Evolutionary conservation across 2,797 vertebrate species (phyloP).

Genomic region (Mycteria americana): DNA sequence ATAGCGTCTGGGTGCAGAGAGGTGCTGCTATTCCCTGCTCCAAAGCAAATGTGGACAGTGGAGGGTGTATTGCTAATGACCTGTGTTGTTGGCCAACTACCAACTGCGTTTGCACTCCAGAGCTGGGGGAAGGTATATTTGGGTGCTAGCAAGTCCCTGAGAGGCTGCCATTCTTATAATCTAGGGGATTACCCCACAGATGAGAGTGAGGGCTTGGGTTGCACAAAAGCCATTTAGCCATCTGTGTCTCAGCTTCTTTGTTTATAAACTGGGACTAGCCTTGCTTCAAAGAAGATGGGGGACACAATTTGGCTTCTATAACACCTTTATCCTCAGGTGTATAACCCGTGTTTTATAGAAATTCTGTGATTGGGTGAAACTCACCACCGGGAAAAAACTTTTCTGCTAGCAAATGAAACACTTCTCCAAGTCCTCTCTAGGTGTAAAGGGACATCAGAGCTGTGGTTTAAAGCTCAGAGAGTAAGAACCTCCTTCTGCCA

Average conservation of each 20-base stretch:
- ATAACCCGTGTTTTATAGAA: background rate
- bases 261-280: background rate
- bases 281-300: background rate
- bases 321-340: background rate
- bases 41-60: background rate
- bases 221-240: background rate
- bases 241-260: background rate
- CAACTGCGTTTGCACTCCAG: background rate
- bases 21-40: background rate
- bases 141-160: background rate
- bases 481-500: conserved; percentile 38
- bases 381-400: background rate
- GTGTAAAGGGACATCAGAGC: background rate
- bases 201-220: background rate
- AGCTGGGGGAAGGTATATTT: background rate
- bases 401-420: background rate
- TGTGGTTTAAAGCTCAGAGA: background rate
- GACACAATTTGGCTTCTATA: background rate
- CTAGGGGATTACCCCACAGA: background rate
- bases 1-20: background rate
- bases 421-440: background rate
- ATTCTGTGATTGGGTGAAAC: background rate
- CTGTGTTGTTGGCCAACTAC: background rate
- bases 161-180: background rate
- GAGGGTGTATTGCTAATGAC: background rate